Percentiles rank a stretch among this genome's conserved stretches.
Conservation (phyloP, 2,113 vertebrate species). For the Megalops atlanticus region DNA sequence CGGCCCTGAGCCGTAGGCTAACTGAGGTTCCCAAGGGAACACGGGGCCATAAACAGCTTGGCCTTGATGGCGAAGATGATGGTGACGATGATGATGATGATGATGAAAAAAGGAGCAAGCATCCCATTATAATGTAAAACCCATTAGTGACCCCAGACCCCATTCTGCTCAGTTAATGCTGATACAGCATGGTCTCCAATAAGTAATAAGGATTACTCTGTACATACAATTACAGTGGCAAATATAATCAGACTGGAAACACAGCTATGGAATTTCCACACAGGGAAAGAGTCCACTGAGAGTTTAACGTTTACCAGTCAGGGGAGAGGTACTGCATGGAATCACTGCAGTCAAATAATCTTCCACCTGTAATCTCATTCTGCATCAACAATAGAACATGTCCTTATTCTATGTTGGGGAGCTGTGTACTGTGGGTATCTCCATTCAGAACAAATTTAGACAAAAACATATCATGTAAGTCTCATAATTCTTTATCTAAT, state of each 20-base stretch:
- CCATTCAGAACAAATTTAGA: too few species aligned
- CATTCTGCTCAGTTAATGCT: constrained; percentile 9
- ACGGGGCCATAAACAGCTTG: constrained; percentile 35
- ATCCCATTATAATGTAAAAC: constrained; percentile 6
- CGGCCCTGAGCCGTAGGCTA: constrained; percentile 65
- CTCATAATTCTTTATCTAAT: too few species aligned
- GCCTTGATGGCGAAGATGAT: constrained; percentile 48
- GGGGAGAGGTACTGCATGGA: background rate
- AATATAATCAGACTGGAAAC: background rate
- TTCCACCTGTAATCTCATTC: background rate
- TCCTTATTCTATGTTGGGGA: background rate
- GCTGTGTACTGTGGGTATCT: background rate
- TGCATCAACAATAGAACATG: background rate
- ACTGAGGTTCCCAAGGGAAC: constrained; percentile 46
- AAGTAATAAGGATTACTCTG: constrained; percentile 17
- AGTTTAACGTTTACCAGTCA: background rate
- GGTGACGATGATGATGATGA: background rate
- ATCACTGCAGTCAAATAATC: background rate
- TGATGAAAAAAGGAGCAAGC: too few species aligned
- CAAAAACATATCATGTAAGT: too few species aligned
- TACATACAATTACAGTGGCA: background rate
- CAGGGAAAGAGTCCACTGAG: background rate
- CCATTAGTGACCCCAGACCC: background rate
- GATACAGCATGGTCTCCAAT: background rate
- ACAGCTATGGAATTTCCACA: background rate